Base-by-base conservation (phyloP, 2,113 vertebrate genomes). In the Upupa epops region DNA sequence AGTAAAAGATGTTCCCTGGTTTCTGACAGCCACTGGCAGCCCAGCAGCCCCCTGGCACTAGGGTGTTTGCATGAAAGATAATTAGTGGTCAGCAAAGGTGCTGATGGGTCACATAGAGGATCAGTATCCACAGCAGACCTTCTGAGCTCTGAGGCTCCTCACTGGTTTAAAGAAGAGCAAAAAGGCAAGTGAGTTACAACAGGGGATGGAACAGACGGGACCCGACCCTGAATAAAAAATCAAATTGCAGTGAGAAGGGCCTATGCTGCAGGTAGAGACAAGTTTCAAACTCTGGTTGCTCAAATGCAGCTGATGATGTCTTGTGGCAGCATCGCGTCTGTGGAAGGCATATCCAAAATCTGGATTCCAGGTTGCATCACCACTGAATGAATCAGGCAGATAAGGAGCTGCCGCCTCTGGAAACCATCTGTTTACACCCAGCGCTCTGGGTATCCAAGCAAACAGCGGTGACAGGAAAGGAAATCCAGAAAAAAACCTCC, bases 381-480 rank as follows among this genome's bases (percentile, higher is more conserved):
- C n/a, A 2, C 73, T 64, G 92, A 83, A 71, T 95, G 93, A 90
- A 92, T 86, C 80, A 88, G 95, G 82, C 96, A 85, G 89, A 91
- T 84, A 94, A 87, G 7, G 88, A 92, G 89, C 96, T 86, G 95
- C 92, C 56, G 93, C 29, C 80, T 45, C 93, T 92, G 88, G 96
- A 92, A 96, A 93, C 86, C 52, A 63, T 74, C 54, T 97, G 96
- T 98, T 98, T 97, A 97, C 95, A 92, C 95, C 36, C 92, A 96
- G 96, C 96, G 78, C 46, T 32, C 92, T 91, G 3, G 6, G 96
- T 98, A 93, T 86, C 97, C 96, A 97, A 78, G 97, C 93, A 97
- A 97, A 96, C 77, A 94, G 93, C 51, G 8, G 88, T 13, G 91
- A 94, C 96, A 95, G 97, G 95, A 97, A 97, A 96, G 96, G 93